phyloP scores from a whole-genome alignment of 2,797 vertebrate genomes.

The Psittacula echo region DNA sequence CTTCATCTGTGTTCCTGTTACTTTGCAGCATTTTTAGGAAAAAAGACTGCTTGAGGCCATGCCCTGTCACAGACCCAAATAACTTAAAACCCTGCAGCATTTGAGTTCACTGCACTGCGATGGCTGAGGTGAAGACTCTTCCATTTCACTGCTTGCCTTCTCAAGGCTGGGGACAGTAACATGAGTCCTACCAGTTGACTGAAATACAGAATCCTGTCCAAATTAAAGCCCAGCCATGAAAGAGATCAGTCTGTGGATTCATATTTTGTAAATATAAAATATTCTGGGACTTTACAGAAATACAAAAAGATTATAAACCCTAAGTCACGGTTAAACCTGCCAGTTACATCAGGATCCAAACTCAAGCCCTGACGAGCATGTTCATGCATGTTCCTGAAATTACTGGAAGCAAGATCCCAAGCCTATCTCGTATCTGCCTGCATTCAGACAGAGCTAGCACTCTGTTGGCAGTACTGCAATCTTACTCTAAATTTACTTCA shows the following conservation, averaged over 20 bases:
- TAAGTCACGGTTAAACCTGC: not conserved
- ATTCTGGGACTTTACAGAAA: not conserved
- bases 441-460: not conserved
- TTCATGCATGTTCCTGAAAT: not conserved
- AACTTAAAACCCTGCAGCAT: not conserved
- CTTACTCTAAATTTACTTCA: not conserved
- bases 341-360: not conserved
- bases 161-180: not conserved
- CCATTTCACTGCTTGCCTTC: not conserved
- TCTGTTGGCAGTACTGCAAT: not conserved
- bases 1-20: conserved; percentile 28
- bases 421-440: rapidly evolving
- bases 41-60: conserved; percentile 36
- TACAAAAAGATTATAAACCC: not conserved
- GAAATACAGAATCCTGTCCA: not conserved
- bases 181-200: not conserved
- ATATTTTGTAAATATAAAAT: not conserved
- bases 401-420: not conserved
- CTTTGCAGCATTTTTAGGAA: conserved; percentile 22
- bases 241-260: not conserved
- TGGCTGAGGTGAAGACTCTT: not conserved
- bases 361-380: not conserved
- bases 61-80: not conserved
- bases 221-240: not conserved
- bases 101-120: not conserved